Evolutionary conservation across 2,113 vertebrate species (phyloP), one percentile per base, ranked within the genome.

Genomic region (Halcyon malimbica): DNA sequence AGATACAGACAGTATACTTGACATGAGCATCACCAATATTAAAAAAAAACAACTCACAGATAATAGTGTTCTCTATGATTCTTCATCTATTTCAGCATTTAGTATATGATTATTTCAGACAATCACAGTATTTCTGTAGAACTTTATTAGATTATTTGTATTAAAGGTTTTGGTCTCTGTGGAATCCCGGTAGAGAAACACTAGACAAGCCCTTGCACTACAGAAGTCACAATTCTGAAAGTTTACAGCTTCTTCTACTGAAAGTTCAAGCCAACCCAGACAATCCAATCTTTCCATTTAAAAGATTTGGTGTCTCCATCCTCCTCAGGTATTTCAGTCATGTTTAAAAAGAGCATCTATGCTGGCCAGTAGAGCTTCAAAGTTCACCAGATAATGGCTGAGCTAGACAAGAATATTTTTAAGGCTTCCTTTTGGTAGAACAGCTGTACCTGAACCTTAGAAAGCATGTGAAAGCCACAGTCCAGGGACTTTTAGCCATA

Each of bases 371-470:
- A 41, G 35, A 71, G 16, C 33, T 54, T 71, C 59, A 63, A 23
- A 46, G 3, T 33, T 81, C 39, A 10, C 39, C 37, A 62, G 10
- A 20, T 46, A 74, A 54, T 87, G 46, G 20, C 33, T 67, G 41
- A 16, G 33, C 54, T 56, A 11, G 10, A 60, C 17, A 23, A 0
- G 0, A 48, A 20, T 28, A 28, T 53, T 28, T 53, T 53, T 53
- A 28, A 80, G 39, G 13, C 35, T 59, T 18, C 23, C 13, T 57
- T 68, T 64, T 8, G 1, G 20, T n/a, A 21, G 50, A 18, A 73
- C 17, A 51, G 16, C 20, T 51, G 9, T 25, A 33, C 7, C 31
- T 41, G 64, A 88, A 63, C 7, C 31, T 86, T 63, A 60, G 39
- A 95, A 62, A 81, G 11, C 37, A 25, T 2, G 8, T 28, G 13